phyloP scores from a whole-genome alignment of 2,888 invertebrate species.

The Eulithis prunata region DNA sequence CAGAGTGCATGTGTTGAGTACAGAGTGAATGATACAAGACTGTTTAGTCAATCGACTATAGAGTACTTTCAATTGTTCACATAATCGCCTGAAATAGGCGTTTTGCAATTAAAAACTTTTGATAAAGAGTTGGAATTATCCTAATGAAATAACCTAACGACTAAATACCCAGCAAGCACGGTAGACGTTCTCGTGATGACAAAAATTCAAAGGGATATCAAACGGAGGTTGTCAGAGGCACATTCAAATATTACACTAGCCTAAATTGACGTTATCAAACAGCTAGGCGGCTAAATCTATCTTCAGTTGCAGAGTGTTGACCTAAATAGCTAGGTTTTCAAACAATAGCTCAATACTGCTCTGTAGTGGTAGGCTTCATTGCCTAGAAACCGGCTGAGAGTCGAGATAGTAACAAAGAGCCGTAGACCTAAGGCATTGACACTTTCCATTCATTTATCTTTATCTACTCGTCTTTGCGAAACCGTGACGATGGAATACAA shows the following conservation, averaged over 20 bases:
- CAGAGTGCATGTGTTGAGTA: background rate
- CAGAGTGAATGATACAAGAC: background rate
- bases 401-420: background rate
- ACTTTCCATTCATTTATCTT: slow-evolving; percentile 18
- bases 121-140: too few relatives aligned
- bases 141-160: too few relatives aligned
- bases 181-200: too few relatives aligned
- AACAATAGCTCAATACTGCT: slow-evolving; percentile 28
- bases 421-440: slow-evolving; percentile 21
- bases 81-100: too few relatives aligned
- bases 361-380: slow-evolving; percentile 15
- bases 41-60: background rate
- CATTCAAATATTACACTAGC: too few relatives aligned
- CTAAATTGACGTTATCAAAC: too few relatives aligned
- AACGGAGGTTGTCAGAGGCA: too few relatives aligned
- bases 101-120: too few relatives aligned
- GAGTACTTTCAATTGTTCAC: too few relatives aligned
- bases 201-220: too few relatives aligned
- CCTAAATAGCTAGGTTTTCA: slow-evolving; percentile 28
- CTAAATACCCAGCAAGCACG: too few relatives aligned
- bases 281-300: slow-evolving; percentile 10
- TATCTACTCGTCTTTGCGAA: slow-evolving; percentile 13
- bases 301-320: slow-evolving; percentile 15
- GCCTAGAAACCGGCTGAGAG: slow-evolving; percentile 22
- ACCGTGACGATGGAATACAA: slow-evolving; percentile 4